These are phyloP conservation scores for Lepetodrilus schrolli DNA, from an alignment of 2,888 invertebrate species.

Conservation along the genomic window DNA sequence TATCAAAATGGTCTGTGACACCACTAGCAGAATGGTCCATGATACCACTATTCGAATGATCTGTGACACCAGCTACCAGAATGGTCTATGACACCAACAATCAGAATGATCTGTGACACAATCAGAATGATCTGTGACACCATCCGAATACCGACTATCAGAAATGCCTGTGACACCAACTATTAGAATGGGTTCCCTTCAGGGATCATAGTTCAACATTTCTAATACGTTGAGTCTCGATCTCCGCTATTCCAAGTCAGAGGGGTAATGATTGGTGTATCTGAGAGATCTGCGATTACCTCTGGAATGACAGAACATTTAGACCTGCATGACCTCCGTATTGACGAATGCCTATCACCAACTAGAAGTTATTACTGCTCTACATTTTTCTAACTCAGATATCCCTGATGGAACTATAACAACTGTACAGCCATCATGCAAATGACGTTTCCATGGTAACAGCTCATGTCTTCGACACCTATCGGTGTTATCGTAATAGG, in stretches of 20 bases:
- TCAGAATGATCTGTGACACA: too few relatives aligned
- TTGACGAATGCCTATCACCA: neutral
- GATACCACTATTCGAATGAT: too few relatives aligned
- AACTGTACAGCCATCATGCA: neutral
- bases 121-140: too few relatives aligned
- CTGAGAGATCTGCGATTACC: neutral
- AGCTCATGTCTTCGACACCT: slow-evolving; percentile 21
- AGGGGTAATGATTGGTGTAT: neutral
- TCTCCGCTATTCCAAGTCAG: neutral
- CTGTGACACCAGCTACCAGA: too few relatives aligned
- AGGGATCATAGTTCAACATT: neutral
- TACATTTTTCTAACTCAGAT: neutral
- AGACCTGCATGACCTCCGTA: neutral
- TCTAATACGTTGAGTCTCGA: neutral
- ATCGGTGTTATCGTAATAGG: slow-evolving; percentile 19
- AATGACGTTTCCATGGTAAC: slow-evolving; percentile 22
- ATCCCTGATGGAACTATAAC: neutral
- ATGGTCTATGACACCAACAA: too few relatives aligned
- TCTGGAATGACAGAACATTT: too few relatives aligned
- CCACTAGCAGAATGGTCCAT: too few relatives aligned
- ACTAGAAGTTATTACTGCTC: neutral
- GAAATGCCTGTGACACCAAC: too few relatives aligned
- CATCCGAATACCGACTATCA: too few relatives aligned
- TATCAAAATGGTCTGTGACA: too few relatives aligned
- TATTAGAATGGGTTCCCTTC: too few relatives aligned